Conservation (phyloP, 2,113 vertebrate species). For the Isurus oxyrinchus region DNA sequence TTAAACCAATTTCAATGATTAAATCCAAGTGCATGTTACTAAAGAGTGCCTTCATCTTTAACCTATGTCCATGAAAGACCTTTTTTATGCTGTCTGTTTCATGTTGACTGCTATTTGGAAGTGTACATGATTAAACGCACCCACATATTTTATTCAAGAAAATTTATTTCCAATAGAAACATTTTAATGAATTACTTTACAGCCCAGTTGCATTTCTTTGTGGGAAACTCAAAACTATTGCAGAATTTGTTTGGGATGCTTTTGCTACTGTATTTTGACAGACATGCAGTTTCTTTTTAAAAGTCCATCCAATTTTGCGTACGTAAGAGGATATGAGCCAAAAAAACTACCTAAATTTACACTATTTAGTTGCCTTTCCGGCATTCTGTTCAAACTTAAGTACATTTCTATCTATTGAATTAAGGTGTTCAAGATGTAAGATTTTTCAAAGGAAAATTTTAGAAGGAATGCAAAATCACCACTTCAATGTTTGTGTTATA, state of each 20-base stretch:
- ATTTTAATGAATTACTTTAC: neutral
- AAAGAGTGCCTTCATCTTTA: conserved; percentile 10
- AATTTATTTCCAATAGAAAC: neutral
- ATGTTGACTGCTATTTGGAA: neutral
- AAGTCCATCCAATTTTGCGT: neutral
- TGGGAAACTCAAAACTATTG: neutral
- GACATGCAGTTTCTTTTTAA: neutral
- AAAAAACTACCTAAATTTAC: neutral
- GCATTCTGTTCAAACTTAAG: neutral
- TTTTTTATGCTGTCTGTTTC: neutral
- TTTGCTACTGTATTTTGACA: neutral
- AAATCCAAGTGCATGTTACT: conserved; percentile 29
- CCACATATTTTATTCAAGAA: neutral
- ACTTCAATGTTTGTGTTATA: neutral
- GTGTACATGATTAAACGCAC: neutral
- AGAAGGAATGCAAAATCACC: neutral
- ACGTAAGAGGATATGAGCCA: neutral
- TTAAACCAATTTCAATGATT: conserved; percentile 31
- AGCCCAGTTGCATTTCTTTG: neutral
- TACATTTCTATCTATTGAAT: neutral
- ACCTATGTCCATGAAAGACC: conserved; percentile 3
- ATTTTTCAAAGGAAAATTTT: neutral
- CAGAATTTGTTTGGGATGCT: neutral
- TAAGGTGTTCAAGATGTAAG: neutral
- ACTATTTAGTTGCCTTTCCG: neutral